phyloP scores from a whole-genome alignment of 2,113 vertebrate genomes.

The Vulpes vulpes region DNA sequence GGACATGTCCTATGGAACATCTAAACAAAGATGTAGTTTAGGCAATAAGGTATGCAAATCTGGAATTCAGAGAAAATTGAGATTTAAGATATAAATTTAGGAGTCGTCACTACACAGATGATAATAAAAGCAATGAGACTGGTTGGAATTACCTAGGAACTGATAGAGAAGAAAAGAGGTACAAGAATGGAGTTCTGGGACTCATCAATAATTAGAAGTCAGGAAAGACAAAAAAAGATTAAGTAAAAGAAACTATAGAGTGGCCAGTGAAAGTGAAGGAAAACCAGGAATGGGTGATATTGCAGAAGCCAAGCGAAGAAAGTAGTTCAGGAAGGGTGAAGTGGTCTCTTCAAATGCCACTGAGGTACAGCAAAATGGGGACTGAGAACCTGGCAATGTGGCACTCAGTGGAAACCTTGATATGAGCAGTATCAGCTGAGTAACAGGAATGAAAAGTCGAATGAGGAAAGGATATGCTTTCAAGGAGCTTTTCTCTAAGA shows the following conservation, averaged over 20 bases:
- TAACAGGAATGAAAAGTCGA: constrained; percentile 9
- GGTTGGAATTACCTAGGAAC: not conserved
- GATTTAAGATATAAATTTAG: not conserved
- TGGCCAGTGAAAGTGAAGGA: not conserved
- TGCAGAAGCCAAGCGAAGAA: constrained; percentile 11
- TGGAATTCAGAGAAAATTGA: constrained; percentile 12
- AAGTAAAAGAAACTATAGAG: not conserved
- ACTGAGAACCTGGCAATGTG: not conserved
- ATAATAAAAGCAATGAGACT: constrained; percentile 25
- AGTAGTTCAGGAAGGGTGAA: not conserved
- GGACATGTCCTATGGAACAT: not conserved
- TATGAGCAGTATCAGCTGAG: not conserved
- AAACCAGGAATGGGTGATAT: not conserved
- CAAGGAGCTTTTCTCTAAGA: not conserved
- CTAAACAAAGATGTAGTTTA: not conserved
- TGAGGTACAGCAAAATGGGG: not conserved
- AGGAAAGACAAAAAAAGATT: not conserved
- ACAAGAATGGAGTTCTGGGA: not conserved
- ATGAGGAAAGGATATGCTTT: constrained; percentile 12
- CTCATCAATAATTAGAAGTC: not conserved
- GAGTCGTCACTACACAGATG: not conserved
- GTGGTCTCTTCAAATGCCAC: not conserved
- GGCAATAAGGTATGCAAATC: not conserved
- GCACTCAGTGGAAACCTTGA: not conserved
- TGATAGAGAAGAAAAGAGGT: not conserved